Evolutionary conservation across 2,797 vertebrate genomes (phyloP), one percentile per base, ranked within the genome.

Genomic region (Podargus strigoides): DNA sequence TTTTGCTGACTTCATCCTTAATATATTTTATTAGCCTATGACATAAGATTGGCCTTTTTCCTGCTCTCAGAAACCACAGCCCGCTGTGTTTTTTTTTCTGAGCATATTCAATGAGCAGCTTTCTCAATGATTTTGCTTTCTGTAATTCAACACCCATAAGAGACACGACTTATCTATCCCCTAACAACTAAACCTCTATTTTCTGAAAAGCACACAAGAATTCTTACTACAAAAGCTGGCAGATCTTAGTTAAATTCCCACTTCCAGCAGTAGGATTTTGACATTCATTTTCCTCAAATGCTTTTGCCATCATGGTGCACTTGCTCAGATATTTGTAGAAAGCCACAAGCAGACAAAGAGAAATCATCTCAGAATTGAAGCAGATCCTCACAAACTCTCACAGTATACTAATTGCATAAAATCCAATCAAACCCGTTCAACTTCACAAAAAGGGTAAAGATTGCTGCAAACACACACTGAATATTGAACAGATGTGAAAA

Each of bases 1-100:
- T 90, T 84, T 70, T 67, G 80, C 64, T 95, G 80, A 90, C 83
- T 91, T 95, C 80, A 88, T 90, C 55, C 39, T 78, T 74, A 87
- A 79, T 92, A 74, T 64, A 76, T 89, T 95, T 94, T 88, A 91
- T 93, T 96, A 75, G 74, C 47, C 88, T 87, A 49, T 90, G 78
- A 94, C 84, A 90, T 69, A 95, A 79, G 59, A 58, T 22, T 95
- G 91, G 86, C 77, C 67, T 81, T 93, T 69, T 70, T 90, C 80
- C 88, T 92, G 84, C 41, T 94, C 59, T 82, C 59, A 85, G 64
- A 93, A 93, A 88, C 85, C 90, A 93, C 74, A 94, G 37, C 56
- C 74, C 2, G 0, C 56, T 91, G 62, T 47, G 58, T 79, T 84
- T 86, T 34, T 62, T 55, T 89, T 80, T 46, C 88, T 53, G 77